A percentile compares a stretch with the other conserved stretches of the same genome.
These are phyloP conservation scores for Neodiprion lecontei DNA, from an alignment of 1,140 invertebrate genomes.

Conservation along the genomic window DNA sequence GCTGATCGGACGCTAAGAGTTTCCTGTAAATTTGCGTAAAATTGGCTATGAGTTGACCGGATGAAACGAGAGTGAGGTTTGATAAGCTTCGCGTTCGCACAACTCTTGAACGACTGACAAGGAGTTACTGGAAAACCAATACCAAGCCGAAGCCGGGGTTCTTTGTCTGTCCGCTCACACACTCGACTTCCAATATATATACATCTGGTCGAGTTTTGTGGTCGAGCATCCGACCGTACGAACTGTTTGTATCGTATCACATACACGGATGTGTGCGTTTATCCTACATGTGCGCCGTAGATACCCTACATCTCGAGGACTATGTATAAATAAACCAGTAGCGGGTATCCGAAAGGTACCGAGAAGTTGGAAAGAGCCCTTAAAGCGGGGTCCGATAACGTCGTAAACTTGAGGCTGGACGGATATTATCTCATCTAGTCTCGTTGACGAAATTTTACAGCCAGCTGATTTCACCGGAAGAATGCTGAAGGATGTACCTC, in stretches of 20 bases:
- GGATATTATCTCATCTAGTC: neutral
- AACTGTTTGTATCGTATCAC: neutral
- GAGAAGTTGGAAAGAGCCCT: neutral
- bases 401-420: neutral
- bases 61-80: neutral
- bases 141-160: conserved; percentile 27
- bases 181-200: conserved; percentile 35
- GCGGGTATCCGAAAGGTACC: neutral
- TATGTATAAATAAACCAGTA: neutral
- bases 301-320: neutral
- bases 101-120: conserved; percentile 12
- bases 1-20: too few relatives aligned
- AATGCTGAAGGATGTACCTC: too few relatives aligned
- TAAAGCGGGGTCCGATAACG: neutral
- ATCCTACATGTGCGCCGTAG: too few relatives aligned
- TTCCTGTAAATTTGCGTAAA: too few relatives aligned
- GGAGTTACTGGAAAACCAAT: conserved; percentile 41
- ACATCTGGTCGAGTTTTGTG: conserved; percentile 20
- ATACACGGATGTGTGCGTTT: neutral
- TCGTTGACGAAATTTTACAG: neutral
- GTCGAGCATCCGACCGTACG: conserved; percentile 35
- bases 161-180: conserved; percentile 35
- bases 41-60: too few relatives aligned
- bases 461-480: too few relatives aligned
- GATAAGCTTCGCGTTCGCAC: neutral